Percentiles rank a stretch among this genome's conserved stretches.
Evolutionary conservation across 2,888 invertebrate species (phyloP).

Genomic region (Chydorus sphaericus): DNA sequence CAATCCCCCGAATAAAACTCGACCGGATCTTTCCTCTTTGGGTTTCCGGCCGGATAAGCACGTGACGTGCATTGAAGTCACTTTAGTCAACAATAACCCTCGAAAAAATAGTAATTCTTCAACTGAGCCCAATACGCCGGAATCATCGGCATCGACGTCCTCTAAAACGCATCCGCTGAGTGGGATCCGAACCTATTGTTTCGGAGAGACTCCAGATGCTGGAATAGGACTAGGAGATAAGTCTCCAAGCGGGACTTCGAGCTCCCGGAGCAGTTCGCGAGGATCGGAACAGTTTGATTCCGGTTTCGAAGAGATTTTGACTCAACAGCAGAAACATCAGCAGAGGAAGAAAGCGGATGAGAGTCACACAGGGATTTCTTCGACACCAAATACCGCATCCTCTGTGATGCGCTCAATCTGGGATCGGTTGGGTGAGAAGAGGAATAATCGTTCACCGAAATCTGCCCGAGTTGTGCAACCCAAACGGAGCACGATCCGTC

Average conservation of each 20-base stretch:
- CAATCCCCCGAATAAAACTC: neutral
- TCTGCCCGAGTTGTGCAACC: too few species aligned
- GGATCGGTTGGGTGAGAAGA: neutral
- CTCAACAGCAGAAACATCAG: too few species aligned
- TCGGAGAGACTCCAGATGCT: neutral
- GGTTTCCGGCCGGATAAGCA: conserved; percentile 5
- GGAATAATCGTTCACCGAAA: neutral
- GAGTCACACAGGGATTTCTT: neutral
- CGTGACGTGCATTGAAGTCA: conserved; percentile 10
- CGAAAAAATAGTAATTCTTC: too few species aligned
- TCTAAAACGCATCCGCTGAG: neutral
- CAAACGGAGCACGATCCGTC: conserved; percentile 12
- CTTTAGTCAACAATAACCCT: neutral
- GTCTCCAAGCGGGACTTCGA: neutral
- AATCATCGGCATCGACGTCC: neutral
- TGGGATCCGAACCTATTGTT: conserved; percentile 2
- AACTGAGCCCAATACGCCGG: neutral
- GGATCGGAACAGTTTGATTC: conserved; percentile 9
- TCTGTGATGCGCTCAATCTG: neutral
- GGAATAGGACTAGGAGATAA: too few species aligned
- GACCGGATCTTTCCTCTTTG: neutral
- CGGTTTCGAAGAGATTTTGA: conserved; percentile 4
- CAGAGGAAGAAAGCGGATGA: too few species aligned
- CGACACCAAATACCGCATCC: neutral
- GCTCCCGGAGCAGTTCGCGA: conserved; percentile 7